Evolutionary conservation across 2,888 invertebrate genomes (phyloP).

Genomic region (Linnaemya tessellans): DNA sequence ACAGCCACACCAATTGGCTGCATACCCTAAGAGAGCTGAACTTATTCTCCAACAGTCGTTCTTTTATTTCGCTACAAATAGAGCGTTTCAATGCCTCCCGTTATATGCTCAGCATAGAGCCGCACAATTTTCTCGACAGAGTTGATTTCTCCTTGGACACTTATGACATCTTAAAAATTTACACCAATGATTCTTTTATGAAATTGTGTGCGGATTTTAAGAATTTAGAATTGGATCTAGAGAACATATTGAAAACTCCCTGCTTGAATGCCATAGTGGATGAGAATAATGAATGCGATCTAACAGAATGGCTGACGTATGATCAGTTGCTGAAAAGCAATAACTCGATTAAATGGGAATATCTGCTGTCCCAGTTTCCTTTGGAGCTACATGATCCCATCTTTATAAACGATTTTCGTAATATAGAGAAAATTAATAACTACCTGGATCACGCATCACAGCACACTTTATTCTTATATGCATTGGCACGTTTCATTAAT

Average conservation of each 20-base stretch:
- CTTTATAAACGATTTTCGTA: conserved; percentile 73
- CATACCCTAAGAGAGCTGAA: conserved; percentile 74
- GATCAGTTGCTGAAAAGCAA: conserved; percentile 69
- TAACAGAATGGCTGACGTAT: conserved; percentile 63
- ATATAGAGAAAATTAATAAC: conserved; percentile 70
- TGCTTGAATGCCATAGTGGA: conserved; percentile 47
- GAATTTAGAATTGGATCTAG: conserved; percentile 72
- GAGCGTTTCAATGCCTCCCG: conserved; percentile 75
- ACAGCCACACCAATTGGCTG: conserved; percentile 75
- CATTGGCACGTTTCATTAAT: conserved; percentile 76
- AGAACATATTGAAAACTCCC: conserved; percentile 60
- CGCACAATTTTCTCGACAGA: conserved; percentile 74
- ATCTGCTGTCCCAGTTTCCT: conserved; percentile 66
- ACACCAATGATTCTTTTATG: conserved; percentile 43
- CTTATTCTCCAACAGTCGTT: conserved; percentile 77
- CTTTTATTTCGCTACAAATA: conserved; percentile 75
- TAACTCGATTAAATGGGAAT: conserved; percentile 75
- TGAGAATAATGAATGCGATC: conserved; percentile 74
- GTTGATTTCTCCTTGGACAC: conserved; percentile 73
- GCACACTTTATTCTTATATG: conserved; percentile 74
- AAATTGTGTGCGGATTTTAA: conserved; percentile 72
- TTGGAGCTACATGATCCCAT: conserved; percentile 73
- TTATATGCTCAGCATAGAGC: conserved; percentile 75
- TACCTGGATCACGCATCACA: conserved; percentile 74
- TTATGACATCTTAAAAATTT: conserved; percentile 72